Percentiles rank a stretch among this genome's conserved stretches.
Evolutionary conservation across 2,888 invertebrate species (phyloP).

Genomic region (Tineola bisselliella): DNA sequence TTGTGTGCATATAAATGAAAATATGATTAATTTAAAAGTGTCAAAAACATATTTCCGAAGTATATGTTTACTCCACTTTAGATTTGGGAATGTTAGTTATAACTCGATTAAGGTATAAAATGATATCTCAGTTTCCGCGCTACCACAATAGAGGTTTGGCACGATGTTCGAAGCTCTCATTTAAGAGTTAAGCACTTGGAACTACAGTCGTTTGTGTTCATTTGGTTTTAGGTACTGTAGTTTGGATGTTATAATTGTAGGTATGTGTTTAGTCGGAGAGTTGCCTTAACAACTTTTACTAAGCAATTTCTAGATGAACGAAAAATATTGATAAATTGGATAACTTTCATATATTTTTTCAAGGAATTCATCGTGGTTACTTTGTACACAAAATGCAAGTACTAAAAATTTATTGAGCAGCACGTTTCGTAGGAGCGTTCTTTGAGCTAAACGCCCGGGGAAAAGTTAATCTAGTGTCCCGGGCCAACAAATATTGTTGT

Average conservation of each 20-base stretch:
- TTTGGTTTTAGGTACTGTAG: no score
- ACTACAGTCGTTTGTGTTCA: neutral
- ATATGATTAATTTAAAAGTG: no score
- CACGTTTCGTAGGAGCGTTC: slow-evolving; percentile 8
- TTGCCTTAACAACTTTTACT: no score
- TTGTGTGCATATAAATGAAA: no score
- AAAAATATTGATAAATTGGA: neutral
- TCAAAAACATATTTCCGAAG: no score
- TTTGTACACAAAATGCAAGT: slow-evolving; percentile 6
- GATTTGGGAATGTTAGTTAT: no score
- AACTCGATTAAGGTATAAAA: no score
- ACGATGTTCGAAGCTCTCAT: neutral
- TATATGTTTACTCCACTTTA: no score
- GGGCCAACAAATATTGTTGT: slow-evolving; percentile 59
- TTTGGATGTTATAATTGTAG: no score
- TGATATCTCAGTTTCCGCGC: no score
- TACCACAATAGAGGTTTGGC: neutral
- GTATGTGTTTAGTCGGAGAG: no score
- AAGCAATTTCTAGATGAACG: no score
- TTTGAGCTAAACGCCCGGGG: slow-evolving; percentile 31
- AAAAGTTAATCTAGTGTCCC: slow-evolving; percentile 59
- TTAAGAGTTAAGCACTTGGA: neutral
- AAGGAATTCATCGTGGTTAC: neutral
- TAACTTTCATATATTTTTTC: neutral
- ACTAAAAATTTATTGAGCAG: slow-evolving; percentile 12